Base-by-base conservation (phyloP, 1,140 invertebrate genomes). In the Listronotus bonariensis region DNA sequence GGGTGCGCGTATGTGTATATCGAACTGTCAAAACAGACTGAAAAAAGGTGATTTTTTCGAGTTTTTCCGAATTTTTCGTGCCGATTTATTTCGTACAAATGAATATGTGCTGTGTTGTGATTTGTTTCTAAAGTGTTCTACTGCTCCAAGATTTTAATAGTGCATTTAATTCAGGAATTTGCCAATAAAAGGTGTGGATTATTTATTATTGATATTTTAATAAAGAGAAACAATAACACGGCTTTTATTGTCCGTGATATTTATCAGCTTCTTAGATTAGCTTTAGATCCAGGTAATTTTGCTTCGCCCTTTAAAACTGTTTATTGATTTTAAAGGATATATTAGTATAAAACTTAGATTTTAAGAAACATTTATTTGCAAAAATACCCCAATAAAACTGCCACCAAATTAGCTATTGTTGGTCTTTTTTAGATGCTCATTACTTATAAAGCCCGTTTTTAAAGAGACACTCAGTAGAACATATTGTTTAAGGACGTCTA, bases 1-100 rank as follows among this genome's bases (percentile, higher is more conserved):
- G 54, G 63, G 63, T 65, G 63, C 63, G 63, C 52, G 67, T 68
- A 58, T 63, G 45, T 59, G 56, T 15, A 42, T 65, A 62, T 65
- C 43, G 62, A 57, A 60, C 67, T 68, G 67, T 68, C 67, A 68
- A 68, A 68, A 68, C 40, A 60, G 20, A 43, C 18, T 34, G 10
- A 42, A 54, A 62, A 63, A 48, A 38, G 36, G 41, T 42, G 36
- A 12, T 38, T 42, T 57, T 56, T 42, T 60, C 36, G 14, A 8
- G 34, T 17, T 51, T 58, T 46, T 52, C 26, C 15, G 12, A 12
- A 20, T 34, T 62, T 57, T 57, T n/a, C 10, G 40, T 11, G 17
- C 36, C 43, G 53, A 49, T 46, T 56, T 34, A n/a, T 56, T 15
- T 15, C 20, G 46, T 46, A 49, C 34, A 32, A 56, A 14, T 43